Evolutionary conservation across 35 echinoderm and acorn worm genomes (phyloP), one percentile per base, ranked within the genome.

Genomic region (Strongylocentrotus purpuratus): DNA sequence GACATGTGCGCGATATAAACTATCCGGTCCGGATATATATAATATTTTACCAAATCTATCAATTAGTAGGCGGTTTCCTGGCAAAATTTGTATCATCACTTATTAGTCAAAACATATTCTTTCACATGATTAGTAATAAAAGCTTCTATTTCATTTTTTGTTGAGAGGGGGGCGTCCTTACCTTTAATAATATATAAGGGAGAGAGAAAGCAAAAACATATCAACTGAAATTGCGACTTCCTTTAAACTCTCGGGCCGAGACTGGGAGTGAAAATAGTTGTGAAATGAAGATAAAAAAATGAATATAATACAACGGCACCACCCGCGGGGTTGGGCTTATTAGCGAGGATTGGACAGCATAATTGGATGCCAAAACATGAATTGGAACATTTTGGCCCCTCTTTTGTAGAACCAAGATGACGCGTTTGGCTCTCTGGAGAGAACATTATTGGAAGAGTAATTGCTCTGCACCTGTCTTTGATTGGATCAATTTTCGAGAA

Each of bases 381-480:
- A 89, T 89, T 33, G 87, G 87, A 46, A 89, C 87, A 89, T 89
- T 45, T 89, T 89, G 32, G 33, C 87, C 18, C 18, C 32, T 89
- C 33, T 41, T 89, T 46, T 89, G 32, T 9, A 28, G 5, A 33
- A 89, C 32, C 9, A 46, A 18, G 45, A 89, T 17, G 8, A 35
- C 7, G 25, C 45, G 33, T 89, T 45, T 25, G 87, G 87, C 32
- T 89, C 87, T 89, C 87, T 46, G 87, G 87, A 89, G 87, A 45
- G 87, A 33, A 31, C 87, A 89, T 89, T 89, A 89, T 89, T 89
- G 87, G 87, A 89, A 89, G 87, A 89, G 87, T 89, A 89, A 89
- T 89, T 89, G 87, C 87, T 89, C 41, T 89, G 87, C 87, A 89
- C 87, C 87, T 89, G 87, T 89, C n/a, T 89, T 89, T 45, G 87